These are phyloP conservation scores for Eurystomus gularis DNA, from an alignment of 2,113 vertebrate genomes.

Conservation along the genomic window DNA sequence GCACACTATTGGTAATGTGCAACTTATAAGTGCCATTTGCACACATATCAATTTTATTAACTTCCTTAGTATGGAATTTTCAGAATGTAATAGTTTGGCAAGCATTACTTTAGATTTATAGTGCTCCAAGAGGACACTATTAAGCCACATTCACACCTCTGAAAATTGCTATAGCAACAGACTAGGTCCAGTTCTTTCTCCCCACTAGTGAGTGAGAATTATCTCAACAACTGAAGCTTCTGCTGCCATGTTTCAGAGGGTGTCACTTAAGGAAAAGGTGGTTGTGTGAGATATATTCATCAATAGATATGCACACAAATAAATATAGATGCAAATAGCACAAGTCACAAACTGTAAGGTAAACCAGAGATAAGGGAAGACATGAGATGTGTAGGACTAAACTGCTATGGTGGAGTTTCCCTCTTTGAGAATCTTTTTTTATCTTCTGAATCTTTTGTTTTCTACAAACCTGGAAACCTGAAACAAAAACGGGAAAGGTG, in stretches of 20 bases:
- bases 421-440: neutral
- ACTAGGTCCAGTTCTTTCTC: conserved; percentile 21
- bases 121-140: conserved; percentile 48
- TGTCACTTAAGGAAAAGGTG: neutral
- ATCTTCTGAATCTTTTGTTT: neutral
- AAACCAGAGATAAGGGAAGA: neutral
- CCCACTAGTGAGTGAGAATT: conserved; percentile 9
- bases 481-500: neutral
- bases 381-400: neutral
- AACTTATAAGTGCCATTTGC: conserved; percentile 62
- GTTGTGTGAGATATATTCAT: neutral
- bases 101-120: conserved; percentile 59
- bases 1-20: conserved; percentile 8
- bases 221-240: neutral
- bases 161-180: conserved; percentile 52
- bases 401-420: neutral
- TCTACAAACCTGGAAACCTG: neutral
- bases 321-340: neutral
- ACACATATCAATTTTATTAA: conserved; percentile 71
- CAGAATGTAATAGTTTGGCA: conserved; percentile 58
- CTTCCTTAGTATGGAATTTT: conserved; percentile 52
- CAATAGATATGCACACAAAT: neutral
- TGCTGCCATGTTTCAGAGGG: rapidly evolving
- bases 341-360: neutral
- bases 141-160: conserved; percentile 55